phyloP scores from a whole-genome alignment of 2,888 invertebrate species.

The Linnaemya vulpina region DNA sequence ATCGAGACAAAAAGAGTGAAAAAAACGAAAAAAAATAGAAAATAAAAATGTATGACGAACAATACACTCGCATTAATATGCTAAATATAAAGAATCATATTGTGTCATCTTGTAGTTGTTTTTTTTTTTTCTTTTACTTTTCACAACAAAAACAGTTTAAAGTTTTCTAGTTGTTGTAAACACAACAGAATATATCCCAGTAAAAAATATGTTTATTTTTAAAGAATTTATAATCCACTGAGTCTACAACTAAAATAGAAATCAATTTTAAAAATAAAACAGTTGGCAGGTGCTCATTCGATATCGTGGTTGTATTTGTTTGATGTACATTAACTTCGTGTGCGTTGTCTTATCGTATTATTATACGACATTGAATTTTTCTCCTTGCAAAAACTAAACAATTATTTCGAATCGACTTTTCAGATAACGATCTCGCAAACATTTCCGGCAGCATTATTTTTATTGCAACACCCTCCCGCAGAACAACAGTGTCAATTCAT shows the following conservation, averaged over 20 bases:
- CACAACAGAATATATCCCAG: neutral
- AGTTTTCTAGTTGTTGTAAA: neutral
- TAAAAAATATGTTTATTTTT: neutral
- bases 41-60: slow-evolving; percentile 6
- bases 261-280: too few relatives aligned
- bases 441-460: neutral
- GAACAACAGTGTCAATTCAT: too few relatives aligned
- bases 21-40: neutral
- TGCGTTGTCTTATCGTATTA: too few relatives aligned
- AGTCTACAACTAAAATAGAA: too few relatives aligned
- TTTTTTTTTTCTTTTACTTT: too few relatives aligned
- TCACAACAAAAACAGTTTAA: slow-evolving; percentile 1
- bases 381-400: slow-evolving; percentile 14
- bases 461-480: neutral
- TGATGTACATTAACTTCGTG: too few relatives aligned
- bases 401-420: slow-evolving; percentile 4
- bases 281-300: too few relatives aligned
- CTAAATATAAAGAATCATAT: neutral
- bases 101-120: slow-evolving; percentile 10
- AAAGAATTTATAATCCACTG: too few relatives aligned
- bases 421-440: neutral
- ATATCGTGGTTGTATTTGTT: too few relatives aligned
- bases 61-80: slow-evolving; percentile 30
- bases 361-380: too few relatives aligned
- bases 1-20: slow-evolving; percentile 2